A percentile compares a stretch with the other conserved stretches of the same genome.
Evolutionary conservation across 2,888 invertebrate species (phyloP).

Genomic region (Ormyrus pomaceus): DNA sequence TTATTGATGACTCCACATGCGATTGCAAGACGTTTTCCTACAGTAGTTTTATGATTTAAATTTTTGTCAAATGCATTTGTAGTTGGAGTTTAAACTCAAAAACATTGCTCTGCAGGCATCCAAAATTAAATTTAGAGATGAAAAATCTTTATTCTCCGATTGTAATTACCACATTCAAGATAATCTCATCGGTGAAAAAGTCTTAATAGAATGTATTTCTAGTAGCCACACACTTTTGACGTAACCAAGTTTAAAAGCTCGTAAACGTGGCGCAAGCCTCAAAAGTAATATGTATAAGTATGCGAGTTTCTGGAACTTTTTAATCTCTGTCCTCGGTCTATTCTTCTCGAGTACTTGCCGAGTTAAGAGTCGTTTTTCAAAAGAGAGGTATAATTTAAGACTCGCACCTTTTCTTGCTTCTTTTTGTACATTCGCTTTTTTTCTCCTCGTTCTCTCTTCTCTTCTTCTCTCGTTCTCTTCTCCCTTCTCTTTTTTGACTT

Average conservation of each 20-base stretch:
- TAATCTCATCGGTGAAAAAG: too few relatives aligned
- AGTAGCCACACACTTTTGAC: not conserved
- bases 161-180: too few relatives aligned
- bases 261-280: not conserved
- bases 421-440: slow-evolving; percentile 8
- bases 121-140: too few relatives aligned
- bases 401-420: slow-evolving; percentile 47
- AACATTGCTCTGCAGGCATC: too few relatives aligned
- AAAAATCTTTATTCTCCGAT: too few relatives aligned
- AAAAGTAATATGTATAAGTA: slow-evolving; percentile 33
- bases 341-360: slow-evolving; percentile 36
- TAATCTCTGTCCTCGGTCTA: slow-evolving; percentile 54
- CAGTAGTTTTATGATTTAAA: too few relatives aligned
- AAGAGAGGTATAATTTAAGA: slow-evolving; percentile 50
- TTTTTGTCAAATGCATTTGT: too few relatives aligned
- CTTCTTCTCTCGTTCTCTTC: not conserved
- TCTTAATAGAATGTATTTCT: too few relatives aligned
- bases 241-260: slow-evolving; percentile 32
- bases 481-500: slow-evolving; percentile 10
- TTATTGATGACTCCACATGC: too few relatives aligned
- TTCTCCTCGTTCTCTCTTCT: not conserved
- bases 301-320: slow-evolving; percentile 49
- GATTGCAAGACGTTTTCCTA: too few relatives aligned
- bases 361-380: slow-evolving; percentile 52
- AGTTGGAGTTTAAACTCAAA: too few relatives aligned